Evolutionary conservation across 92 coral and sea anemone genomes (phyloP), one percentile per base, ranked within the genome.

Genomic region (Umimayanthus kanabou): DNA sequence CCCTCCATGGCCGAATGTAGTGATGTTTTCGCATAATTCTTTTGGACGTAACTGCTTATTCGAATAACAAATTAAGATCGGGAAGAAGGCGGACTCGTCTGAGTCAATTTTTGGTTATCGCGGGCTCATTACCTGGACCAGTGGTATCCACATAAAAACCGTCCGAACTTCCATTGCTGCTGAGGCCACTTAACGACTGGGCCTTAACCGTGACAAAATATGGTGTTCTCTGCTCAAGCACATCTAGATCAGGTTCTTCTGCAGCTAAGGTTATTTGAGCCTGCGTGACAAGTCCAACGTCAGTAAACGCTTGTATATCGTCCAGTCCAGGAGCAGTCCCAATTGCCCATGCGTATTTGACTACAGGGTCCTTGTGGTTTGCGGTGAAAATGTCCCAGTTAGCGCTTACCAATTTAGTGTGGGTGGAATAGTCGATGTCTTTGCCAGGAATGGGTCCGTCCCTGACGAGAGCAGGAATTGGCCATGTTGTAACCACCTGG

Each of bases 311-410:
- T 85, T 91, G 58, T 64, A 95, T 76, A 75, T 93, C 95, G 42
- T 95, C 95, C 29, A 67, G 72, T 22, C 93, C 94, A 73, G 90
- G 87, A 65, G 86, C 73, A 66, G 97, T 92, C 53, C 99, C 98
- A 53, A 97, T 82, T n/a, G 98, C 97, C 98, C 97, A 97, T 81
- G 89, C 96, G 91, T 97, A 97, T 58, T 91, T 89, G 78, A 92
- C 89, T 22, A 97, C 97, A 28, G 99, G 93, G 80, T 97, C 99
- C n/a, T 88, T 91, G 15, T 73, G 79, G 67, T 95, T 98, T 47
- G 93, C 95, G n/a, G 64, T 33, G 85, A 97, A 97, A 22, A 89
- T 61, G 50, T 94, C 97, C 99, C 99, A 97, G 78, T 92, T 90
- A 77, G 95, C 96, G 66, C 93, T 80, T 18, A 93, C 93, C 20